Evolutionary conservation across 2,888 invertebrate genomes (phyloP), one percentile per base, ranked within the genome.

Genomic region (Quadriops clusia): DNA sequence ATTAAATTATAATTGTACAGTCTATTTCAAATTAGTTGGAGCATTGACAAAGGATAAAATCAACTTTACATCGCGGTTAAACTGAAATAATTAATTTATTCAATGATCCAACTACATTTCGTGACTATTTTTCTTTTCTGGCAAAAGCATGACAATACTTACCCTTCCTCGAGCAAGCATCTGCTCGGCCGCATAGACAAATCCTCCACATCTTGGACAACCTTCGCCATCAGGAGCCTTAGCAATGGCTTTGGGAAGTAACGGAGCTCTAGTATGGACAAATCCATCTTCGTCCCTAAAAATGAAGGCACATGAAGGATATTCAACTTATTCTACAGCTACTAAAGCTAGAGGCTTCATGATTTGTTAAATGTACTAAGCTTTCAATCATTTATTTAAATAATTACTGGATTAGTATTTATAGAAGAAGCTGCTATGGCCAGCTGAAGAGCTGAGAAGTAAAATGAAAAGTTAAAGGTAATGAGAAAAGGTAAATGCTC

Each of bases 91-190:
- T n/a, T n/a, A n/a, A n/a, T n/a, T n/a, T n/a, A n/a, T n/a, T n/a
- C n/a, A n/a, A n/a, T n/a, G n/a, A n/a, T n/a, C n/a, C n/a, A n/a
- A n/a, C n/a, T n/a, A n/a, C n/a, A n/a, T n/a, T n/a, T n/a, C n/a
- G n/a, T n/a, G n/a, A n/a, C n/a, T n/a, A n/a, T n/a, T n/a, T n/a
- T n/a, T n/a, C n/a, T n/a, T n/a, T n/a, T n/a, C n/a, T n/a, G n/a
- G n/a, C n/a, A n/a, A n/a, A n/a, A n/a, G n/a, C n/a, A n/a, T n/a
- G n/a, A n/a, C n/a, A 25, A 17, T 28, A 70, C 76, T 78, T 70
- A 87, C 86, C 72, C 78, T 73, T 69, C 85, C 86, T 58, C 85
- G 74, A 45, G 87, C 87, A 53, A 89, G 69, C 86, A 87, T 87
- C 65, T 87, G 85, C 64, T 90, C 89, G 37, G 89, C 89, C 40